Conservation (phyloP, 2,113 vertebrate genomes). For the Lagopus leucura region DNA sequence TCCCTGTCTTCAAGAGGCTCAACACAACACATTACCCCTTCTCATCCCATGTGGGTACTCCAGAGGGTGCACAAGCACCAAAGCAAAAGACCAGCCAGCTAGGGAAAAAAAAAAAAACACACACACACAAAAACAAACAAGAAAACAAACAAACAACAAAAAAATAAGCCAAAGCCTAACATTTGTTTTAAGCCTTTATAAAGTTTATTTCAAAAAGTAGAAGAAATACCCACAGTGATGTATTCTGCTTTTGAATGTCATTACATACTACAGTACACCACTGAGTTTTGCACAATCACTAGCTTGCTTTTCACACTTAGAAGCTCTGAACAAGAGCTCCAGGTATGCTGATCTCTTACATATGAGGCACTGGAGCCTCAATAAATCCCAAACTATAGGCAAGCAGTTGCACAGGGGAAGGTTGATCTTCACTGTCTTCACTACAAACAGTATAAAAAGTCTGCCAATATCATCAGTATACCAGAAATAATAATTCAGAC, state of each 20-base stretch:
- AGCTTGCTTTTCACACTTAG: neutral
- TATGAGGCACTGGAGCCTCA: neutral
- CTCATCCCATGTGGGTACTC: neutral
- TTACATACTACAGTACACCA: neutral
- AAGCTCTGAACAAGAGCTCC: neutral
- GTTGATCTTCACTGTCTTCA: neutral
- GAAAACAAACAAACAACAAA: neutral
- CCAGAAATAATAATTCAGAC: neutral
- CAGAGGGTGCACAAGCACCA: neutral
- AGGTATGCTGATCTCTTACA: neutral
- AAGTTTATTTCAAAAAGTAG: neutral
- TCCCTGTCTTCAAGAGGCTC: accelerated
- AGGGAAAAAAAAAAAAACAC: neutral
- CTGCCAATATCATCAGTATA: neutral
- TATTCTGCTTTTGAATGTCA: neutral
- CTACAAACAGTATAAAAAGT: neutral
- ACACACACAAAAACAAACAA: neutral
- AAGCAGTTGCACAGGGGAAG: neutral
- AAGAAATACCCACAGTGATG: neutral
- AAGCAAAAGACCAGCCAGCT: neutral
- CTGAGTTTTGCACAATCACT: neutral
- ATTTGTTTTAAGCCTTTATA: neutral
- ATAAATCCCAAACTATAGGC: neutral
- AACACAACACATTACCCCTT: neutral
- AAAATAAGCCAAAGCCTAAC: neutral